phyloP scores from a whole-genome alignment of 2,797 vertebrate genomes.

The Melanitta fusca region DNA sequence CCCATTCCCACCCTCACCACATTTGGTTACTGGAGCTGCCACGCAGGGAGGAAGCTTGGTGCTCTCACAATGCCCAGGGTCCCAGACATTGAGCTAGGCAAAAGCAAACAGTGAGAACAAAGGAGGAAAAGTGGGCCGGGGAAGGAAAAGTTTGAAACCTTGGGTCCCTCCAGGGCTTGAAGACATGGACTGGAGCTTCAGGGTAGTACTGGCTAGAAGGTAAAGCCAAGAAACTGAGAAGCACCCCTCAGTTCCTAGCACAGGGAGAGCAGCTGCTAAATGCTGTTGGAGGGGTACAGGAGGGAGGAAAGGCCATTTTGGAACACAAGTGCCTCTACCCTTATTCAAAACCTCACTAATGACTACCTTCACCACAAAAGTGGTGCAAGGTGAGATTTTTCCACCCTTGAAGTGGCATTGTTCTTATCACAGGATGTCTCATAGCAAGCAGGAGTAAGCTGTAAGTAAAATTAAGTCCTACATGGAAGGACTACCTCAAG shows the following conservation, averaged over 20 bases:
- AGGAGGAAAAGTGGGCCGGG: background rate
- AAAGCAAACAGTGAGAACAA: background rate
- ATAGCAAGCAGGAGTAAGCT: background rate
- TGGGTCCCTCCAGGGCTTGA: background rate
- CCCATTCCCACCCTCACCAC: background rate
- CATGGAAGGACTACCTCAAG: background rate
- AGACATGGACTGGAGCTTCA: background rate
- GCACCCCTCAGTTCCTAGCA: background rate
- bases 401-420: accelerated
- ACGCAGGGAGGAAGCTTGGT: accelerated
- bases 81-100: background rate
- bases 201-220: background rate
- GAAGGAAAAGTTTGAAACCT: background rate
- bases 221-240: background rate
- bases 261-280: background rate
- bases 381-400: background rate
- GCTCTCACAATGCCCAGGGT: background rate
- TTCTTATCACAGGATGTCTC: background rate
- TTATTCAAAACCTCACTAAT: background rate
- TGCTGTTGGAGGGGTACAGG: background rate
- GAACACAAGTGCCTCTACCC: background rate
- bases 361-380: background rate
- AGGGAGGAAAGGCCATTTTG: background rate
- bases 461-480: background rate
- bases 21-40: background rate